phyloP scores from a whole-genome alignment of 2,797 vertebrate genomes.

The Oreochromis mossambicus region DNA sequence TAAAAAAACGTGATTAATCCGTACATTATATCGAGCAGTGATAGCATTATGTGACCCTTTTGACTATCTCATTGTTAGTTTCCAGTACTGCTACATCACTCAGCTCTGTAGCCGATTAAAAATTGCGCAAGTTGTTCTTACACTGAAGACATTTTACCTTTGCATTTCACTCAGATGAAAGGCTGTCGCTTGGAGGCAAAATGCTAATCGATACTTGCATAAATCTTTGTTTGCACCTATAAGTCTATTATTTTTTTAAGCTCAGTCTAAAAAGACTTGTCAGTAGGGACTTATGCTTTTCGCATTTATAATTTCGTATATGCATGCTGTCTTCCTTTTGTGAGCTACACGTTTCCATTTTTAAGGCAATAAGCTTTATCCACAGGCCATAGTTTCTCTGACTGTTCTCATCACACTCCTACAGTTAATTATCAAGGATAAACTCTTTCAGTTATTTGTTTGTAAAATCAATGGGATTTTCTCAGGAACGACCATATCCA shows the following conservation, averaged over 20 bases:
- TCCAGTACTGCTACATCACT: slow-evolving; percentile 9
- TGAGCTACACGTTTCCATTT: slow-evolving; percentile 34
- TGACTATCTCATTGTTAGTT: slow-evolving; percentile 4
- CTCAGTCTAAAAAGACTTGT: neutral
- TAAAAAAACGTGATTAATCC: neutral
- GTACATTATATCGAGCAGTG: neutral
- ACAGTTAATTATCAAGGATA: slow-evolving; percentile 10
- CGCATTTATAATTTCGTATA: slow-evolving; percentile 9
- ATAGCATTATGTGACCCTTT: neutral
- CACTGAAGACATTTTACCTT: neutral
- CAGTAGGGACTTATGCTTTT: slow-evolving; percentile 7
- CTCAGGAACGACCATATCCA: slow-evolving; percentile 69
- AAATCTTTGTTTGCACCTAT: neutral
- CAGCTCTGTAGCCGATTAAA: neutral
- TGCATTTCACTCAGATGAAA: neutral
- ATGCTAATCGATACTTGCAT: neutral
- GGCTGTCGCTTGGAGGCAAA: slow-evolving; percentile 1
- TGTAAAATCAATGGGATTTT: slow-evolving; percentile 57
- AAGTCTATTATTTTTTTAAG: neutral
- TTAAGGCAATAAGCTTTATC: slow-evolving; percentile 66
- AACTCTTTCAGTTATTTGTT: slow-evolving; percentile 35
- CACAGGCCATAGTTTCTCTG: slow-evolving; percentile 14
- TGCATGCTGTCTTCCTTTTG: slow-evolving; percentile 54
- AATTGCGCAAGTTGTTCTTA: neutral
- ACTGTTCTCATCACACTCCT: slow-evolving; percentile 42